Evolutionary conservation across 2,797 vertebrate species (phyloP), one percentile per base, ranked within the genome.

Genomic region (Diplodus sargus): DNA sequence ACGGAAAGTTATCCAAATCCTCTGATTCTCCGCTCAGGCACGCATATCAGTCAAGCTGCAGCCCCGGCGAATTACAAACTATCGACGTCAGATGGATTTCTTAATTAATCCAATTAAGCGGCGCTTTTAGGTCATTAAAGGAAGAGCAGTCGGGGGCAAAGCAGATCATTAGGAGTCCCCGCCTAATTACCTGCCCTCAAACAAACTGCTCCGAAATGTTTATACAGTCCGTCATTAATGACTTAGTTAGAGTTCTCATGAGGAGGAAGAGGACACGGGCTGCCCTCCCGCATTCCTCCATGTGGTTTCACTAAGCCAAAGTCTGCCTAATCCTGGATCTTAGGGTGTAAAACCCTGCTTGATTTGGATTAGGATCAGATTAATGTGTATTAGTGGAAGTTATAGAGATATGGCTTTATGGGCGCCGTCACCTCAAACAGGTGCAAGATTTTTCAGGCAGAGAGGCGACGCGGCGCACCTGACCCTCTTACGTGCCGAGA

Each of bases 91-190:
- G 89, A 91, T 85, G 89, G 90, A 93, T 93, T 90, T 88, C 75
- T 78, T 91, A 92, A 95, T 95, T 93, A 95, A 94, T 94, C 93
- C 91, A 93, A 94, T 95, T 95, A 92, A 90, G 80, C 79, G 39
- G 85, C 45, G 85, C 87, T 87, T 90, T 87, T 76, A 89, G 79
- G 90, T 81, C 79, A 90, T 94, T 93, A 92, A 90, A 86, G 54
- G 81, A 83, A 90, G 91, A 92, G 83, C 78, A 70, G 82, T 81
- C 42, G 56, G 68, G 68, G 77, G 76, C 59, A 84, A 79, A 83
- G 85, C 53, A 86, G 87, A 85, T 90, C 90, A 91, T 91, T 92
- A 90, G 76, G 79, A 83, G 78, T 83, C 76, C 51, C 68, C 5
- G 72, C 77, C 88, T 86, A 82, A 91, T 93, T 81, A 92, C 91